A percentile compares a stretch with the other conserved stretches of the same genome.
Evolutionary conservation across 2,888 invertebrate species (phyloP).

Genomic region (Timema cristinae): DNA sequence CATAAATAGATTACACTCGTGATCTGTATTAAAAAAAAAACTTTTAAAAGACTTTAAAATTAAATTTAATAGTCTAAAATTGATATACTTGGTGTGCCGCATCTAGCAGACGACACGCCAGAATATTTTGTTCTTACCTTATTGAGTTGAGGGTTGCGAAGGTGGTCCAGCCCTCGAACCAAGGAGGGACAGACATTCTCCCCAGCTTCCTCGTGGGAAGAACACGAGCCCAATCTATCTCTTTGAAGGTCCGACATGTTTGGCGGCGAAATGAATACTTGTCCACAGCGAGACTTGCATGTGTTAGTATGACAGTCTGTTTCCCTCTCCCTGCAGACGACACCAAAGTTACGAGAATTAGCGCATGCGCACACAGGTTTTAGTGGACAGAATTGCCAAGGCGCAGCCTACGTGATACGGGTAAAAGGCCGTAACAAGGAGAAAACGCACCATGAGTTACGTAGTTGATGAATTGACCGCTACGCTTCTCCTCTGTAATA

Average conservation of each 20-base stretch:
- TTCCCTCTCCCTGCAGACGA: slow-evolving; percentile 11
- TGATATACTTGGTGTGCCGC: too few relatives aligned
- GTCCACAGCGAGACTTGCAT: not conserved
- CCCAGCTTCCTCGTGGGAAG: slow-evolving; percentile 48
- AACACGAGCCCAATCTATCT: slow-evolving; percentile 61
- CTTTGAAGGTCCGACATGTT: slow-evolving; percentile 35
- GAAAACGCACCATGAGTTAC: too few relatives aligned
- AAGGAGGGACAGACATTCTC: slow-evolving; percentile 53
- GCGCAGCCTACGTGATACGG: too few relatives aligned
- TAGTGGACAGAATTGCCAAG: too few relatives aligned
- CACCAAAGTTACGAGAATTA: not conserved
- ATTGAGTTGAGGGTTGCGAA: slow-evolving; percentile 63
- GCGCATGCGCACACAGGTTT: not conserved
- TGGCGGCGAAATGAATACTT: not conserved
- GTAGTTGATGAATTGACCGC: too few relatives aligned
- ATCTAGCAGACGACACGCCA: too few relatives aligned
- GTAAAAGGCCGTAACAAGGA: too few relatives aligned
- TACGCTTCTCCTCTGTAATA: too few relatives aligned
- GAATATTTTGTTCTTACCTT: slow-evolving; percentile 52
- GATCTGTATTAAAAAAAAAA: too few relatives aligned
- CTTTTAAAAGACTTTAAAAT: too few relatives aligned
- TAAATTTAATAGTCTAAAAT: too few relatives aligned
- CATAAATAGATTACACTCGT: too few relatives aligned
- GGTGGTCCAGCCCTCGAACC: slow-evolving; percentile 61
- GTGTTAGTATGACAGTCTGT: not conserved